These are phyloP conservation scores for Apis cerana DNA, from an alignment of 1,140 invertebrate genomes.

Conservation along the genomic window DNA sequence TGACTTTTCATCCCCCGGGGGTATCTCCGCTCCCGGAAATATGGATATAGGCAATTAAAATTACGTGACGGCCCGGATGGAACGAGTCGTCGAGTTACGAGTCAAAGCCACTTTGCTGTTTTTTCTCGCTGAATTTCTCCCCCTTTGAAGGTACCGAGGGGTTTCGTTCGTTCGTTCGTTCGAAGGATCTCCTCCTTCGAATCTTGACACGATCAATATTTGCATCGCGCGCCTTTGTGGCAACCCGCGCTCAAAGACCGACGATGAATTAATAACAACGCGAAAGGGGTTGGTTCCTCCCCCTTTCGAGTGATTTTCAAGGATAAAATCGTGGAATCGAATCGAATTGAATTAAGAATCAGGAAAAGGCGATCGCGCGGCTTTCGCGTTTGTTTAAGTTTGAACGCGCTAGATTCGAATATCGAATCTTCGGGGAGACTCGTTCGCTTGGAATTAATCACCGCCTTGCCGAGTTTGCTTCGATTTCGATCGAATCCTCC, in stretches of 20 bases:
- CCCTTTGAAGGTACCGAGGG: neutral
- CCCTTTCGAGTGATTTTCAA: neutral
- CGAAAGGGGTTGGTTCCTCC: neutral
- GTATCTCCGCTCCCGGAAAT: constrained; percentile 65
- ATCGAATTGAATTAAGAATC: neutral
- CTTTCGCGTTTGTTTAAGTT: neutral
- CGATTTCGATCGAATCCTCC: constrained; percentile 4
- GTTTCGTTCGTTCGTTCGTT: constrained; percentile 3
- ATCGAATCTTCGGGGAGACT: neutral
- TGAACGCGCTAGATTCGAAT: neutral
- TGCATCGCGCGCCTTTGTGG: no score
- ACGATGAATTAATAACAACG: no score
- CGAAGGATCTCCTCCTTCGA: neutral
- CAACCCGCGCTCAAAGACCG: no score
- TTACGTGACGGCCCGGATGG: constrained; percentile 57
- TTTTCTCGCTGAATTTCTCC: constrained; percentile 24
- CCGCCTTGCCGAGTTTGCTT: neutral
- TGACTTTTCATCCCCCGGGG: constrained; percentile 68
- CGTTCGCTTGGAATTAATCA: neutral
- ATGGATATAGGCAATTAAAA: constrained; percentile 73
- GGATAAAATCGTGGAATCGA: neutral
- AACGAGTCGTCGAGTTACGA: constrained; percentile 32
- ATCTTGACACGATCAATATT: no score
- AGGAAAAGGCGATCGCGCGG: neutral
- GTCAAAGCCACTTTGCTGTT: constrained; percentile 57